phyloP scores from a whole-genome alignment of 2,888 invertebrate genomes.

The Orthosia incerta region DNA sequence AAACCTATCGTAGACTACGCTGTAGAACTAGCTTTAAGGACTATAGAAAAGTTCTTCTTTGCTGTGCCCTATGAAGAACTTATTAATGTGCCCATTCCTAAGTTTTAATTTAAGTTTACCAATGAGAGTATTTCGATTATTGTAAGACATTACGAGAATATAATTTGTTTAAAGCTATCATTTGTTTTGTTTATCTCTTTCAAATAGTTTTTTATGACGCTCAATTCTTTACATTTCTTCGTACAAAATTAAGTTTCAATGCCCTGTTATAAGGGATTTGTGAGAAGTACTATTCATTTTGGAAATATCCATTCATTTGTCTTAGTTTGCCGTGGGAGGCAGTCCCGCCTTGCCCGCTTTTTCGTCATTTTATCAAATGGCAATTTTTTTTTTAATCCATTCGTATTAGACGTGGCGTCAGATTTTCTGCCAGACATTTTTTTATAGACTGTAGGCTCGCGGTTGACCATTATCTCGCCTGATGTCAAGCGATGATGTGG shows the following conservation, averaged over 20 bases:
- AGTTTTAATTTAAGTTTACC: slow-evolving; percentile 47
- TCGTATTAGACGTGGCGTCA: slow-evolving; percentile 68
- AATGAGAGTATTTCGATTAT: slow-evolving; percentile 6
- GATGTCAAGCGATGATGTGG: too few relatives aligned
- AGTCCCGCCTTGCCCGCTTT: slow-evolving; percentile 81
- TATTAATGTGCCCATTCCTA: slow-evolving; percentile 81
- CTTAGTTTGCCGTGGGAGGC: slow-evolving; percentile 72
- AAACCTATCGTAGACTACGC: slow-evolving; percentile 87
- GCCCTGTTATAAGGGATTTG: slow-evolving; percentile 6
- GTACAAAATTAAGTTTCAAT: slow-evolving; percentile 16
- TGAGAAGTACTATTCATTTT: slow-evolving; percentile 25
- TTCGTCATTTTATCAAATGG: slow-evolving; percentile 43
- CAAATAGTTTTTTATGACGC: background rate
- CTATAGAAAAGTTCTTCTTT: slow-evolving; percentile 84
- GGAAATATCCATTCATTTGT: slow-evolving; percentile 73
- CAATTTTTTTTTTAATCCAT: too few relatives aligned
- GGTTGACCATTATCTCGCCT: too few relatives aligned
- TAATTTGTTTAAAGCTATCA: slow-evolving; percentile 17
- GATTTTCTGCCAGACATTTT: too few relatives aligned
- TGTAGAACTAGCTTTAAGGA: slow-evolving; percentile 82
- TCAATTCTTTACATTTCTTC: slow-evolving; percentile 9
- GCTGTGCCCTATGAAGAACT: slow-evolving; percentile 85
- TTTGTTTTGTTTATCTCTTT: slow-evolving; percentile 56
- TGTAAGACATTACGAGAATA: slow-evolving; percentile 32
- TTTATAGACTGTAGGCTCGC: too few relatives aligned